Evolutionary conservation across 1,140 invertebrate genomes (phyloP).

Genomic region (Eufriesea mexicana): DNA sequence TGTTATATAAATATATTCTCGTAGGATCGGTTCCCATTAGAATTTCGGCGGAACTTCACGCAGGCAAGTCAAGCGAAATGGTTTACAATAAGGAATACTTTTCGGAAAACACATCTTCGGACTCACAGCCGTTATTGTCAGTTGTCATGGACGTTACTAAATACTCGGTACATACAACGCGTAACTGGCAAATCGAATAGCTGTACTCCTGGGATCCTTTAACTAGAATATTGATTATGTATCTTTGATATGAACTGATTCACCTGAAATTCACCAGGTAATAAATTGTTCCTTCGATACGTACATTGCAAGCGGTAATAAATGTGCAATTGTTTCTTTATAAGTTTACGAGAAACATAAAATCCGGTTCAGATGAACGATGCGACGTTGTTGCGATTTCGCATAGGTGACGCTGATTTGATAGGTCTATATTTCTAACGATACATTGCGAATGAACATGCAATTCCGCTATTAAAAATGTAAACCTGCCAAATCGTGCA

Average conservation of each 20-base stretch:
- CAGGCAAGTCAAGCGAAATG: conserved; percentile 51
- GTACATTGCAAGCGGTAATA: neutral
- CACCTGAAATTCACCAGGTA: neutral
- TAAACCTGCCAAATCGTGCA: too few species aligned
- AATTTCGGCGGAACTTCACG: conserved; percentile 14
- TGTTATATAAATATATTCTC: neutral
- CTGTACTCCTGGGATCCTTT: conserved; percentile 48
- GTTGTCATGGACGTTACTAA: conserved; percentile 74
- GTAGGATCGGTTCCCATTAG: neutral
- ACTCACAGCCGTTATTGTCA: conserved; percentile 76
- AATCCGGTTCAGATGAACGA: too few species aligned
- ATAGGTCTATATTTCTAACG: too few species aligned
- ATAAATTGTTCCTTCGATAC: neutral
- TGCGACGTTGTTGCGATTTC: too few species aligned
- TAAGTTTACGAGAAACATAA: neutral
- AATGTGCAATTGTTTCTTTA: neutral
- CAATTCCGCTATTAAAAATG: too few species aligned
- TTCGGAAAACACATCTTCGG: conserved; percentile 57
- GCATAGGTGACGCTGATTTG: too few species aligned
- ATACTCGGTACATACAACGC: conserved; percentile 61
- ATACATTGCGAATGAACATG: too few species aligned
- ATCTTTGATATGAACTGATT: conserved; percentile 50
- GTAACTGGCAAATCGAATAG: conserved; percentile 55
- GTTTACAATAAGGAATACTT: conserved; percentile 26
- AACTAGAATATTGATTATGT: conserved; percentile 41